Conservation (phyloP, 2,888 invertebrate genomes). For the Monochamus alternatus region DNA sequence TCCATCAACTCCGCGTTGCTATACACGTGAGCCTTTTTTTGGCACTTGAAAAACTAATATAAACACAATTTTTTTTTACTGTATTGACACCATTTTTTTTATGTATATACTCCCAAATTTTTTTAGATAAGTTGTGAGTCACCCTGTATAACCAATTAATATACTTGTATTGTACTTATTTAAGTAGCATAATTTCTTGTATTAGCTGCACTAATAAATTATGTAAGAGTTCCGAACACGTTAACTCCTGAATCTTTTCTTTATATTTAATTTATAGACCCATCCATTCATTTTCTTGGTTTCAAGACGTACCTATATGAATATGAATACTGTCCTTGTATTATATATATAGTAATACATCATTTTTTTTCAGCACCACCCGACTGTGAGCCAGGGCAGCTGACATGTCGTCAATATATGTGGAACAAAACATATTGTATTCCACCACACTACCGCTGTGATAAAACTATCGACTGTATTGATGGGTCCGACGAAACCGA, state of each 20-base stretch:
- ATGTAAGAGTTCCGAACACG: no score
- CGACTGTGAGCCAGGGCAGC: slow-evolving; percentile 92
- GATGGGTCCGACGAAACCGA: slow-evolving; percentile 96
- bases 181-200: no score
- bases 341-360: slow-evolving; percentile 32
- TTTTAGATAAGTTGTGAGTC: no score
- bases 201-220: no score
- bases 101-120: no score
- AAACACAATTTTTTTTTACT: no score
- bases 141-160: no score
- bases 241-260: not conserved
- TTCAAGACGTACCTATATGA: slow-evolving; percentile 11
- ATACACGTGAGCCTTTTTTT: no score
- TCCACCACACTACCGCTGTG: slow-evolving; percentile 94
- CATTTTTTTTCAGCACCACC: slow-evolving; percentile 83
- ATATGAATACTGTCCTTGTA: slow-evolving; percentile 32
- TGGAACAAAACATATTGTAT: slow-evolving; percentile 98
- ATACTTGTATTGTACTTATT: no score
- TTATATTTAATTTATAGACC: not conserved
- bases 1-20: no score
- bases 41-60: no score
- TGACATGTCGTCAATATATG: slow-evolving; percentile 93
- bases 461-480: slow-evolving; percentile 95
- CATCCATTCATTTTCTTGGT: slow-evolving; percentile 15
- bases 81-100: no score